These are phyloP conservation scores for Pycnonotus jocosus DNA, from an alignment of 2,113 vertebrate species.

Conservation along the genomic window DNA sequence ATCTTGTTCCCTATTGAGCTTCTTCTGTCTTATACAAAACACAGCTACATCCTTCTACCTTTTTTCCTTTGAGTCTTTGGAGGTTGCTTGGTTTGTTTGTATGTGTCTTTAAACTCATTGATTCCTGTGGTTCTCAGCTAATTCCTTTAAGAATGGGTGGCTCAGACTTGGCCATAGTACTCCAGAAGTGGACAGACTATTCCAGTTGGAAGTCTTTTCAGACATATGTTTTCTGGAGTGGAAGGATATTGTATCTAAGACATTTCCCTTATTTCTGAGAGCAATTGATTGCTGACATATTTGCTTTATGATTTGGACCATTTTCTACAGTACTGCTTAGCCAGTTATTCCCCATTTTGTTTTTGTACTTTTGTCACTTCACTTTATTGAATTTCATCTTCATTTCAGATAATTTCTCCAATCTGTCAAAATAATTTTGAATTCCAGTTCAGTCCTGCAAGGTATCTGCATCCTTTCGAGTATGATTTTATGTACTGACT, in stretches of 20 bases:
- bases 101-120: neutral
- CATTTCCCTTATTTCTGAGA: neutral
- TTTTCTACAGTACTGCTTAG: neutral
- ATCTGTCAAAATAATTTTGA: neutral
- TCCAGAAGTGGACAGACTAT: neutral
- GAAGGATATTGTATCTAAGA: neutral
- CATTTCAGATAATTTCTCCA: neutral
- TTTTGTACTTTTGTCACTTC: neutral
- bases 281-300: neutral
- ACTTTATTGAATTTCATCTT: neutral
- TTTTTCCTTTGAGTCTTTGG: neutral
- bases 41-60: neutral
- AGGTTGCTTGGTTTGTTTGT: neutral
- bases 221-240: neutral
- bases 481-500: neutral
- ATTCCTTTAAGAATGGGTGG: neutral
- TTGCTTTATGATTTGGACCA: neutral
- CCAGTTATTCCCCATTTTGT: neutral
- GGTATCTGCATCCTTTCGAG: neutral
- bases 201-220: neutral
- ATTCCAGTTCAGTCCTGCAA: neutral
- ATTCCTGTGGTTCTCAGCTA: neutral
- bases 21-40: neutral
- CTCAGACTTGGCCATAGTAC: neutral
- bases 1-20: neutral